Evolutionary conservation across 1,140 invertebrate species (phyloP), one percentile per base, ranked within the genome.

Genomic region (Drosophila kepulauana): DNA sequence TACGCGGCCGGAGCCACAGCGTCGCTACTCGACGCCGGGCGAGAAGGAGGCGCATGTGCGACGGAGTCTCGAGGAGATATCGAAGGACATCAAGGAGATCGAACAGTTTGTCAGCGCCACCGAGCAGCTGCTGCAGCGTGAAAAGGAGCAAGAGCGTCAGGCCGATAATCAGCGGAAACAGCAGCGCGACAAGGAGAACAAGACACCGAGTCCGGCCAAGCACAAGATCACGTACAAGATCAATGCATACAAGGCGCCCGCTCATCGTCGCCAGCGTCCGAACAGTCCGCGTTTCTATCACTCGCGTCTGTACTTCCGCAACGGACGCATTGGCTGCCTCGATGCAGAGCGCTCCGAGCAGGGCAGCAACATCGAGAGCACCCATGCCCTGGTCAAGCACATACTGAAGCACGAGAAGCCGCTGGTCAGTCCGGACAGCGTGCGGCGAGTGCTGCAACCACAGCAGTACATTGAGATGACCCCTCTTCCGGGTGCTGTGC

Each of bases 71-170:
- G 92, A 93, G 52, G 92, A 93, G 64, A 92, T 93, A 28, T 82
- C 85, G 59, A 91, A 88, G 61, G 91, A 93, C 15, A 87, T 93
- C 5, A 80, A 91, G 35, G 91, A 92, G 61, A 92, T 93, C 35
- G 92, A 93, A 59, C 85, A 93, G 49, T 92, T 93, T 45, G 75
- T 93, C 11, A 92, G 79, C 25, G 90, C 87, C 45, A 92, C 92
- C 1, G 92, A 92, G 67, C 78, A 91, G 58, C 38, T 92, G 33
- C 30, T 92, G 58, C 80, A 81, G 16, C 68, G 61, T 8, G 92
- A 92, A 46, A 75, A 68, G 49, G 72, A 82, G 41, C 74, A 75
- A 56, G 90, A 38, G 11, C 30, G 41, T 10, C 43, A 48, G 43
- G 13, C 43, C 5, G 59, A 25, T 25, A 25, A 25, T 8, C 35